These are phyloP conservation scores for Brachypalpus laphriformis DNA, from an alignment of 2,888 invertebrate species.

Conservation along the genomic window DNA sequence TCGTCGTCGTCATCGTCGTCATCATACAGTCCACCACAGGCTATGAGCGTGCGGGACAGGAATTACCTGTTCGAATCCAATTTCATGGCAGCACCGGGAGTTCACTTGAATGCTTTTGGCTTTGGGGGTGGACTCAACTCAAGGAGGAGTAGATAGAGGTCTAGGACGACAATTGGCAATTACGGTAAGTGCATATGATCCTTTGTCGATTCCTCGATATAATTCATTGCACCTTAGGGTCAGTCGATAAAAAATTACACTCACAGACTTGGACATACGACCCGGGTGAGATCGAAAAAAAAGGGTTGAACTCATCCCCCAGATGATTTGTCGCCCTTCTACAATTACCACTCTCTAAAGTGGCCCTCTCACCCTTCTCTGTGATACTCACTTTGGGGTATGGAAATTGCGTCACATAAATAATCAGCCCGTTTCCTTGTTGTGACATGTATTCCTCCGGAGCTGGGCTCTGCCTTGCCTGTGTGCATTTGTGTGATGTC, in stretches of 20 bases:
- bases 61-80: conserved; percentile 68
- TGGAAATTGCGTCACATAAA: conserved; percentile 77
- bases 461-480: not conserved
- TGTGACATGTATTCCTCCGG: conserved; percentile 76
- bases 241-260: conserved; percentile 56
- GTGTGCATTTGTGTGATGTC: conserved; percentile 28
- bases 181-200: conserved; percentile 72
- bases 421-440: conserved; percentile 75
- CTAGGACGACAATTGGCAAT: conserved; percentile 71
- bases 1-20: not conserved
- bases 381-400: conserved; percentile 27
- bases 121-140: conserved; percentile 21
- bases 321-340: conserved; percentile 70
- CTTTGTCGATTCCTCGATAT: conserved; percentile 65
- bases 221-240: conserved; percentile 71
- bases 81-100: conserved; percentile 58
- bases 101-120: conserved; percentile 10
- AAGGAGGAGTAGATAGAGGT: conserved; percentile 24
- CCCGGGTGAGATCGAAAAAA: conserved; percentile 22
- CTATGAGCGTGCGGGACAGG: conserved; percentile 4
- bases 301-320: conserved; percentile 52
- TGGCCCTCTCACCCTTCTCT: conserved; percentile 31
- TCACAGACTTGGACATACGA: not conserved
- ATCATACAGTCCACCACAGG: conserved; percentile 15
- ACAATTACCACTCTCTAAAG: conserved; percentile 73